Conservation (phyloP, 2,888 invertebrate genomes). For the Caenorhabditis parvicauda region DNA sequence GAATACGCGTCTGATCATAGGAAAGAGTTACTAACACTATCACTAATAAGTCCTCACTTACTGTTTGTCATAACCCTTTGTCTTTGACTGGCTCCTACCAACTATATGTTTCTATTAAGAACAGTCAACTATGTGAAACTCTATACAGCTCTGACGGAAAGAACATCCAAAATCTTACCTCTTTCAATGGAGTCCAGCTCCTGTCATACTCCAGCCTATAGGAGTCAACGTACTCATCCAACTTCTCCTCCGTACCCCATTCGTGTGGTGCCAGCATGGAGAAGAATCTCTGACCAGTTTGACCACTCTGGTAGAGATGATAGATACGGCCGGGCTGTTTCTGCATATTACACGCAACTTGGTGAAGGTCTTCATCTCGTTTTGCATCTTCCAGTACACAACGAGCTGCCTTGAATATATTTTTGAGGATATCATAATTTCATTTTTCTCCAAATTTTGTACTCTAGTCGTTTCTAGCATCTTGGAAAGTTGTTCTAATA, state of each 20-base stretch:
- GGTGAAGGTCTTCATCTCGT: slow-evolving; percentile 70
- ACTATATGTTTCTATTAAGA: no score
- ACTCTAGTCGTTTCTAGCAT: no score
- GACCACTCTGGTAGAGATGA: slow-evolving; percentile 71
- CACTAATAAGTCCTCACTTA: no score
- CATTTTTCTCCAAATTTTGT: slow-evolving; percentile 4
- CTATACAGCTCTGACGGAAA: no score
- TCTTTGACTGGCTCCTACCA: no score
- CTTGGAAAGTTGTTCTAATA: no score
- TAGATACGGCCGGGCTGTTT: slow-evolving; percentile 75
- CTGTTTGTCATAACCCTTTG: no score
- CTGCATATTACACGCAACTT: slow-evolving; percentile 75
- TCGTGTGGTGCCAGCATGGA: slow-evolving; percentile 78
- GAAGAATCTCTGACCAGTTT: slow-evolving; percentile 68
- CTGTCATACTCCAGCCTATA: slow-evolving; percentile 74
- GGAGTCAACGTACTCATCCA: slow-evolving; percentile 72
- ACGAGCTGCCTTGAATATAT: slow-evolving; percentile 39
- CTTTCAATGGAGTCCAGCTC: slow-evolving; percentile 71
- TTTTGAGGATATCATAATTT: not conserved
- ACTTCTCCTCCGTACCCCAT: slow-evolving; percentile 70
- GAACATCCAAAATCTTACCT: no score
- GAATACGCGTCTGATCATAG: no score
- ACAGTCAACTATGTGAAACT: no score
- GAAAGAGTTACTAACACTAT: no score
- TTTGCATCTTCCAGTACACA: slow-evolving; percentile 67